Base-by-base conservation (phyloP, 2,888 invertebrate genomes). In the Agrypnus murinus region DNA sequence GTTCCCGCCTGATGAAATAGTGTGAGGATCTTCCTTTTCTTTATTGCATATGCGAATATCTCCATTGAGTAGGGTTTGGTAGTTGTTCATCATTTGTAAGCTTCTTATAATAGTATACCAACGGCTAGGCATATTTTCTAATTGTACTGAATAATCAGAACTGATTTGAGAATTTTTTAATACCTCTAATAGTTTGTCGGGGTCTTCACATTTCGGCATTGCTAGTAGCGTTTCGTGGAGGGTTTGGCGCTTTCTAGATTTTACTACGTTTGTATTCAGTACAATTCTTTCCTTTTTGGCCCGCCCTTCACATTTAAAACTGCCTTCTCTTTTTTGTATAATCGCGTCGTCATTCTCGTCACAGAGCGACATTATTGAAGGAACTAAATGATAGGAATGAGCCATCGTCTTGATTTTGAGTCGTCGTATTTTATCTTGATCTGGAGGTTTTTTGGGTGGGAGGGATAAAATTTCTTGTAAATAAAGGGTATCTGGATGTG, bases 1-100 rank as follows among this genome's bases (percentile, higher is more conserved):
- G 70, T 83, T 84, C 9, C 84, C 84, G 10, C 82, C 83, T 25
- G 81, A 71, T 14, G 82, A 79, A 48, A 83, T 78, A 7, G 80
- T 77, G 64, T 82, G 80, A 9, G 74, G 72, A 14, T 78, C 73
- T 34, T 78, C 73, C 31, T 78, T 78, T 53, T 80, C 79, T 14
- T 75, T 74, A 58, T 74, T 74, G 46, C 81, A 77, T 9, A 83
- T 75, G 12, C 78, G 73, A 14, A 84, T 76, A n/a, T 79, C 77
- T 1, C 82, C 81, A 9, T 77, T 77, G 45, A 80, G 64, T 10
- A 81, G 72, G 4, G 38, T 55, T 34, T 77, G 78, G 15, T 71
- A 71, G 45, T 78, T 74, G 5, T 77, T 75, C 73, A 77, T 75
- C 62, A 74, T 69, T 65, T 79, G 78, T 38, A 81, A 72, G 64